Evolutionary conservation across 1,140 invertebrate species (phyloP).

Genomic region (Centruroides sculpturatus): DNA sequence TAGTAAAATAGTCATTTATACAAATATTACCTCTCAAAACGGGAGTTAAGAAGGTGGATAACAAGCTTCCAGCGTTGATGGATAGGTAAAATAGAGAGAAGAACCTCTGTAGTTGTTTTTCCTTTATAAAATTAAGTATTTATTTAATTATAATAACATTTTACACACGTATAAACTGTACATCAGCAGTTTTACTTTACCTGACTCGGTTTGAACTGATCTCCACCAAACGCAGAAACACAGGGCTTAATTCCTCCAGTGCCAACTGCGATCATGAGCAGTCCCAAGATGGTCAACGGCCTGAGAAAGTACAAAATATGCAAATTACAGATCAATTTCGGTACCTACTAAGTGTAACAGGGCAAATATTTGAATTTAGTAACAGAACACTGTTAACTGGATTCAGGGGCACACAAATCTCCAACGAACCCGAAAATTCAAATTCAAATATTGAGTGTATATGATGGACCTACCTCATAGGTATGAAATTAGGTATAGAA

Average conservation of each 20-base stretch:
- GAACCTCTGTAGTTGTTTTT: constrained; percentile 22
- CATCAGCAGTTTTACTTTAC: neutral
- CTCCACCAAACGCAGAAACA: constrained; percentile 89
- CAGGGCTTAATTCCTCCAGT: constrained; percentile 96
- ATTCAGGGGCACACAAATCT: too few relatives aligned
- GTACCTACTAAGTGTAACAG: too few relatives aligned
- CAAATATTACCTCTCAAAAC: constrained; percentile 24
- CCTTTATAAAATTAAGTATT: constrained; percentile 5
- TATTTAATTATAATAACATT: too few relatives aligned
- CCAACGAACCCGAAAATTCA: too few relatives aligned
- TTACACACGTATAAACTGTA: too few relatives aligned
- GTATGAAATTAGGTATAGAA: neutral
- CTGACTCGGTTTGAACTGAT: constrained; percentile 57
- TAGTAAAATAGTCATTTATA: too few relatives aligned
- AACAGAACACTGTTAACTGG: neutral
- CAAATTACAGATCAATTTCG: too few relatives aligned
- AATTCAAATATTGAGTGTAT: too few relatives aligned
- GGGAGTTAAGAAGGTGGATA: constrained; percentile 32
- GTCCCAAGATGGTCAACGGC: constrained; percentile 51
- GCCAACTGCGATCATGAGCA: constrained; percentile 60
- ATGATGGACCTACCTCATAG: too few relatives aligned
- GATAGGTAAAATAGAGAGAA: constrained; percentile 28
- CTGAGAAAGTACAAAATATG: constrained; percentile 27
- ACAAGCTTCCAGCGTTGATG: constrained; percentile 28
- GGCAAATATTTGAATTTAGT: neutral